Conservation (phyloP, 2,888 invertebrate species). For the Drosophila kanekoi region DNA sequence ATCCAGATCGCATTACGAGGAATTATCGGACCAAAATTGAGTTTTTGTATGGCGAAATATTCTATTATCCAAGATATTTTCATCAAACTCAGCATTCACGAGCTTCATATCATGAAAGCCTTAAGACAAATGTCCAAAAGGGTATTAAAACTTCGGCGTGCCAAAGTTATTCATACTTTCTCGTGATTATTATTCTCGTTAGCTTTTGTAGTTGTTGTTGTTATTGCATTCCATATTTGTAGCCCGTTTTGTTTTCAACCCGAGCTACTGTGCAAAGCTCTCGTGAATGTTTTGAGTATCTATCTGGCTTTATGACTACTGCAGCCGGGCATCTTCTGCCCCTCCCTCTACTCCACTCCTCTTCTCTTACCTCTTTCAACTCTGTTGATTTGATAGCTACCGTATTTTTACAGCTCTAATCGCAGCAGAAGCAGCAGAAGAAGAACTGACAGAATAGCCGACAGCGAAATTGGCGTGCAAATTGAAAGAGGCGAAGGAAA, state of each 20-base stretch:
- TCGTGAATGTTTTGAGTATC: slow-evolving; percentile 8
- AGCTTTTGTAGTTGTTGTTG: slow-evolving; percentile 34
- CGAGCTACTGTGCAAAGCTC: slow-evolving; percentile 30
- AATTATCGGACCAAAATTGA: too few relatives aligned
- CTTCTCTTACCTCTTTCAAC: neutral
- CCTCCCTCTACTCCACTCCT: neutral
- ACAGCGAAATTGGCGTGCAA: slow-evolving; percentile 72
- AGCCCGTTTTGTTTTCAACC: slow-evolving; percentile 34
- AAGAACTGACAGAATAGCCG: slow-evolving; percentile 56
- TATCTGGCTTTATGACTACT: slow-evolving; percentile 24
- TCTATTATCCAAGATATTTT: too few relatives aligned
- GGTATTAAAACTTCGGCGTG: too few relatives aligned
- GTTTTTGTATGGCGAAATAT: too few relatives aligned
- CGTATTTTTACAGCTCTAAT: slow-evolving; percentile 73
- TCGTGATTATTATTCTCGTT: neutral
- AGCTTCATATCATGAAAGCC: too few relatives aligned
- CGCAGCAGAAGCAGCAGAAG: slow-evolving; percentile 27
- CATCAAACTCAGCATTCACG: too few relatives aligned
- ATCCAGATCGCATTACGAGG: too few relatives aligned
- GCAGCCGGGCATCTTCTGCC: neutral
- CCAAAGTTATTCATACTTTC: too few relatives aligned
- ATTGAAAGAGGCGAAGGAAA: slow-evolving; percentile 55
- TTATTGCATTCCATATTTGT: slow-evolving; percentile 50
- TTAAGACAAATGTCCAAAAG: too few relatives aligned
- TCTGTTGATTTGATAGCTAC: slow-evolving; percentile 62